Percentiles rank a stretch among this genome's conserved stretches.
Evolutionary conservation across 2,113 vertebrate genomes (phyloP).

Genomic region (Sylvicapra grimmia): DNA sequence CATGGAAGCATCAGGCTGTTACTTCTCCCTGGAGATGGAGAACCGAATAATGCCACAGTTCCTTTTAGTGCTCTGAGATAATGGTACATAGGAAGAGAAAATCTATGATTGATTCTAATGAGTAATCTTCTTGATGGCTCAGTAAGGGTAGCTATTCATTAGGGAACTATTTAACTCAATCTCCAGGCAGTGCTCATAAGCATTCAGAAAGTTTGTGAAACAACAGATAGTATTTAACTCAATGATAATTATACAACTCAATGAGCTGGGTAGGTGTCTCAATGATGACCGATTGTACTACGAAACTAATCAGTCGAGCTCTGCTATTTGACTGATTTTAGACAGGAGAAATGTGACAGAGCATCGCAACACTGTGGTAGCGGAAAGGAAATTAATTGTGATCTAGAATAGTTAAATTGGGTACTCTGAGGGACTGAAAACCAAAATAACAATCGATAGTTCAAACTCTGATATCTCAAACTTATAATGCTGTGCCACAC

Average conservation of each 20-base stretch:
- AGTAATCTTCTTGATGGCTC: slow-evolving; percentile 4
- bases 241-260: background rate
- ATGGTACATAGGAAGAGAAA: background rate
- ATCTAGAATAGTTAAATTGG: background rate
- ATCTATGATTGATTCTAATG: slow-evolving; percentile 8
- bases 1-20: background rate
- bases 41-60: background rate
- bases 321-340: slow-evolving; percentile 15
- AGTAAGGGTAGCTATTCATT: background rate
- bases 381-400: background rate
- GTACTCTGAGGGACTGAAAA: background rate
- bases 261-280: background rate
- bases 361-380: background rate
- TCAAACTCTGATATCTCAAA: background rate
- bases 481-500: background rate
- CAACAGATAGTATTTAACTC: slow-evolving; percentile 21
- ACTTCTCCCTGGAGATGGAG: background rate
- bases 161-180: background rate
- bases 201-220: slow-evolving; percentile 32
- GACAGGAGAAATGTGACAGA: background rate
- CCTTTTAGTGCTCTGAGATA: background rate
- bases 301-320: background rate
- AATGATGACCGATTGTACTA: background rate
- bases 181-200: background rate
- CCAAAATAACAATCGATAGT: background rate